Evolutionary conservation across 2,888 invertebrate species (phyloP), one percentile per base, ranked within the genome.

Genomic region (Polyommatus icarus): DNA sequence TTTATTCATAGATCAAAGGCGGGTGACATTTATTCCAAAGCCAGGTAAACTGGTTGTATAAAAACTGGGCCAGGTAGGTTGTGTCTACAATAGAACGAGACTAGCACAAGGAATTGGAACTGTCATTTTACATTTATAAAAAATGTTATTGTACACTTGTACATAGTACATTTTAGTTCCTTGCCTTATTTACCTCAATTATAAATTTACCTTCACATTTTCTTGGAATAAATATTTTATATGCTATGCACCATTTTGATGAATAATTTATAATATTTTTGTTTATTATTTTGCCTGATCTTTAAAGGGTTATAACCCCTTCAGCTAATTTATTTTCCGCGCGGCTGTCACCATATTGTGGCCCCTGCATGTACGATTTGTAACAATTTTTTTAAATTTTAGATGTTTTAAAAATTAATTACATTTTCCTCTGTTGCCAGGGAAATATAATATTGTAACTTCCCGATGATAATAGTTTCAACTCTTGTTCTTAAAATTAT

Each of bases 11-110:
- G 67, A 67, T 67, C 29, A 67, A 32, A 67, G 18, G 29, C 67
- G 29, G 67, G 15, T 67, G 67, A 67, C 67, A 67, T 67, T 67
- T 67, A 29, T 67, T 67, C 15, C 12, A 29, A 15, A 67, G 67
- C 29, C 67, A 67, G 67, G 67, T 67, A 67, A 67, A 67, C 29
- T 67, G 67, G 67, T 67, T 18, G 18, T 67, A 67, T 67, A 67
- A 29, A 67, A 67, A 67, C 67, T 32, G 67, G 29, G 67, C 18
- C 29, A 32, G 15, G 67, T 32, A 29, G 24, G 61, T 67, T 67
- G 29, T 29, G 15, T 67, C 67, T 29, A 29, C 29, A 67, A 67
- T 67, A 29, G 29, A 67, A 29, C 29, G 67, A 4, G 29, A 67
- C 24, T 10, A 10, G 20, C 10, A 61, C 61, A 61, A 20, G 2